Evolutionary conservation across 2,797 vertebrate genomes (phyloP), one percentile per base, ranked within the genome.

Genomic region (Clarias fuscus): DNA sequence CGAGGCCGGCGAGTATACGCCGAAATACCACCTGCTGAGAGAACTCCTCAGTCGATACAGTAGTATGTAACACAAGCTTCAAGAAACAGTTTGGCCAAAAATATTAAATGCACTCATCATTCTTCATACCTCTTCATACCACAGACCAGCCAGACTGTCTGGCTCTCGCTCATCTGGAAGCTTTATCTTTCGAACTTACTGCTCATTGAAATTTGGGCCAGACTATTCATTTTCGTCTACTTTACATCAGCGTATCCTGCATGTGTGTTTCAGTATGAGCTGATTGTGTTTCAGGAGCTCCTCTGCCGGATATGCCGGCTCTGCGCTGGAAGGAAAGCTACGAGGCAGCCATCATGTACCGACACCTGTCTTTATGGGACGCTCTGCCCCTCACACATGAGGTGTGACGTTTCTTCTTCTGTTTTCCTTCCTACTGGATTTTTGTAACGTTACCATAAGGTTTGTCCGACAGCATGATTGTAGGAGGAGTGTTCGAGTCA

Each of bases 1-100:
- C 13, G 98, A 99, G 92, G 95, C 96, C 7, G 98, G 98, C 5
- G 98, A 98, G 84, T 99, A 99, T 89, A 98, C 98, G 0, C 95
- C 95, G 82, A 99, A 99, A 90, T 99, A 97, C 85, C 94, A 96
- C 88, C 96, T 97, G 83, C 94, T 99, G 0, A 93, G 95, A 59
- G 95, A 97, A 0, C 92, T 98, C 84, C 93, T 99, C 43, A 93
- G 93, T 91, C 93, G 91, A 88, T 90, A 96, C 76, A 92, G 94
- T 89, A 95, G 98, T 99, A 93, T 94, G 91, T 89, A 0, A 43
- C 83, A 53, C 14, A 53, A 22, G 2, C 4, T 37, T 37, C 37
- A 48, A 20, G 30, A 1, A 79, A 22, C 53, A 79, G 33, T 79
- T 40, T 62, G 58, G 58, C 5, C 20, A 40, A 79, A 61, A 62